Base-by-base conservation (phyloP, 2,797 vertebrate genomes). In the Enteromius argenteus region DNA sequence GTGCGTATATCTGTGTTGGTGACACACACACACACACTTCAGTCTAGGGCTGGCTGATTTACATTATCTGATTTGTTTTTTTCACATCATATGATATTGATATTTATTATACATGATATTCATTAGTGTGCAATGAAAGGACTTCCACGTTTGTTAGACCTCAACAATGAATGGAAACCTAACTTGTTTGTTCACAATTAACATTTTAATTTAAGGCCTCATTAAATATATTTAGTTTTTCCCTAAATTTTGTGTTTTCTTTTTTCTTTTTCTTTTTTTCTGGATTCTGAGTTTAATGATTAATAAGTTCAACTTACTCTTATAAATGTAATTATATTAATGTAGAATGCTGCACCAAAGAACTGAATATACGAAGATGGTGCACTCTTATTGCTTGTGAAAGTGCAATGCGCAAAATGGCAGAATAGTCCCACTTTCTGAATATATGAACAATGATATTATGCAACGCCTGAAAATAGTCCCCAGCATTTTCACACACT, bases 1-100 rank as follows among this genome's bases (percentile, higher is more conserved):
- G 51, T 79, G 81, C 62, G 23, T 53, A 46, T 11, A 19, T 64
- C 60, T 75, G 83, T 32, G n/a, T 10, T 7, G 7, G 19, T 53
- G 19, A 35, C 64, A 71, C 14, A 7, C 1, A 56, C 56, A 53
- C 49, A 53, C 51, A 21, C 7, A 42, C 13, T 15, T 23, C 14
- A 67, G 60, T 64, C 27, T 6, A 30, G 13, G 23, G 27, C 5
- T 62, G 60, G 13, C 13, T 6, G 23, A 62, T 30, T 7, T 62
- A 15, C 5, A 62, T 62, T 1, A 62, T 30, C 13, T 30, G 11
- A 27, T 27, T 60, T 13, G 23, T 60, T 5, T 53, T 13, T 5
- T 23, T 23, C 44, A 46, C 14, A 13, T 60, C n/a, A 14, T 27
- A 14, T 60, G 4, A 5, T 27, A 30, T 30, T 27, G 23, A 62